phyloP scores from a whole-genome alignment of 2,113 vertebrate species.

The Oncorhynchus tshawytscha region DNA sequence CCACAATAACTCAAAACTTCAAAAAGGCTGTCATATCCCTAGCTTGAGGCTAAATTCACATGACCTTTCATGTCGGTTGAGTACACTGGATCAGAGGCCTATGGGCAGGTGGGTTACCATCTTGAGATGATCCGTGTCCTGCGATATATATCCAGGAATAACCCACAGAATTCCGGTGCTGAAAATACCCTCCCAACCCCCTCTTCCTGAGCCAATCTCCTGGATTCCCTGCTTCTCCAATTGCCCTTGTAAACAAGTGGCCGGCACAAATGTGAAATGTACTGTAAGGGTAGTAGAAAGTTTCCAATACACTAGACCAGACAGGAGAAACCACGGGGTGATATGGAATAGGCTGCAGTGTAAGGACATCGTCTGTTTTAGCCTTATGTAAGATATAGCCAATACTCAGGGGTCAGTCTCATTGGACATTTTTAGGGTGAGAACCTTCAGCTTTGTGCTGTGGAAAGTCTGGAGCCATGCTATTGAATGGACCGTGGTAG shows the following conservation, averaged over 20 bases:
- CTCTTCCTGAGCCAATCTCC: constrained; percentile 37
- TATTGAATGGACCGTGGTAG: too few species aligned
- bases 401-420: background rate
- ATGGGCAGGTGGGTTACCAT: constrained; percentile 25
- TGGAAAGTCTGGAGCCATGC: background rate
- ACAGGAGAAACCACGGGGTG: background rate
- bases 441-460: background rate
- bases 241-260: constrained; percentile 53
- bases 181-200: constrained; percentile 52
- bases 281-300: constrained; percentile 34
- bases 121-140: constrained; percentile 34
- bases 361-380: background rate
- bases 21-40: background rate
- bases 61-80: constrained; percentile 20
- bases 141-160: constrained; percentile 57
- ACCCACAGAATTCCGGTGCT: constrained; percentile 53
- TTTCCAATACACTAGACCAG: constrained; percentile 19
- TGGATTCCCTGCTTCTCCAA: constrained; percentile 50
- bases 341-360: background rate
- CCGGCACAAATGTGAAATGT: constrained; percentile 35
- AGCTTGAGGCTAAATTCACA: constrained; percentile 20
- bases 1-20: too few species aligned
- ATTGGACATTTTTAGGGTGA: background rate
- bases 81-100: constrained; percentile 12
- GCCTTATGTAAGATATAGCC: background rate